Evolutionary conservation across 1,140 invertebrate species (phyloP).

Genomic region (Drosophila albomicans): DNA sequence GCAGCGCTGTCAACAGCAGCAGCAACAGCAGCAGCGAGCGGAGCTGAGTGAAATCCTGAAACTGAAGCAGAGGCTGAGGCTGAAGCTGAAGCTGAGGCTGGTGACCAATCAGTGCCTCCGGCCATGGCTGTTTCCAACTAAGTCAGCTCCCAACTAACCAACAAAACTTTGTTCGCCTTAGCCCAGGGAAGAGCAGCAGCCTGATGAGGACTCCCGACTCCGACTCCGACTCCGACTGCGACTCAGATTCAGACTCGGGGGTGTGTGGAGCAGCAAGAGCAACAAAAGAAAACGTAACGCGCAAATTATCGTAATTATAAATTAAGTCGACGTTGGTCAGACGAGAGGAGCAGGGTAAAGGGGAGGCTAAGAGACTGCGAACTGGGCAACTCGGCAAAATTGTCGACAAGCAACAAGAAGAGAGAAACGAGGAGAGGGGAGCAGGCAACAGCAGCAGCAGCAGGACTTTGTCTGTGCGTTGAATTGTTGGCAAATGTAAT

Average conservation of each 20-base stretch:
- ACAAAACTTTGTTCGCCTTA: conserved; percentile 61
- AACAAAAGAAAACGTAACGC: conserved; percentile 83
- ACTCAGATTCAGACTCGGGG: neutral
- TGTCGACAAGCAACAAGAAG: neutral
- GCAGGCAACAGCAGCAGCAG: neutral
- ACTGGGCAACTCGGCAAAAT: conserved; percentile 10
- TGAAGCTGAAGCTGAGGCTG: neutral
- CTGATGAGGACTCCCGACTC: neutral
- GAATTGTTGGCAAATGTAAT: conserved; percentile 68
- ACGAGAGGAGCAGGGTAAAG: conserved; percentile 4
- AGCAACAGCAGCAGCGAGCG: too few relatives aligned
- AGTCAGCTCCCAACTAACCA: conserved; percentile 64
- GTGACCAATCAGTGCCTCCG: conserved; percentile 59
- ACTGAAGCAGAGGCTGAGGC: neutral
- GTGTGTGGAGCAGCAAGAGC: conserved; percentile 23
- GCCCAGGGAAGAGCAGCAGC: neutral
- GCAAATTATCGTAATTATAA: conserved; percentile 84
- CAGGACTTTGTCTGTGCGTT: conserved; percentile 24
- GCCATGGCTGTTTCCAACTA: conserved; percentile 30
- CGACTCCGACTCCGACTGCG: too few relatives aligned
- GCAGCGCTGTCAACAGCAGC: conserved; percentile 36
- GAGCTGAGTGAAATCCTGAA: conserved; percentile 7
- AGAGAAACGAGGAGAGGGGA: neutral
- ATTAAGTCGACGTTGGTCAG: conserved; percentile 79
- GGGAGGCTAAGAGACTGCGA: conserved; percentile 11